Evolutionary conservation across 2,113 vertebrate species (phyloP).

Genomic region (Oryzias melastigma): DNA sequence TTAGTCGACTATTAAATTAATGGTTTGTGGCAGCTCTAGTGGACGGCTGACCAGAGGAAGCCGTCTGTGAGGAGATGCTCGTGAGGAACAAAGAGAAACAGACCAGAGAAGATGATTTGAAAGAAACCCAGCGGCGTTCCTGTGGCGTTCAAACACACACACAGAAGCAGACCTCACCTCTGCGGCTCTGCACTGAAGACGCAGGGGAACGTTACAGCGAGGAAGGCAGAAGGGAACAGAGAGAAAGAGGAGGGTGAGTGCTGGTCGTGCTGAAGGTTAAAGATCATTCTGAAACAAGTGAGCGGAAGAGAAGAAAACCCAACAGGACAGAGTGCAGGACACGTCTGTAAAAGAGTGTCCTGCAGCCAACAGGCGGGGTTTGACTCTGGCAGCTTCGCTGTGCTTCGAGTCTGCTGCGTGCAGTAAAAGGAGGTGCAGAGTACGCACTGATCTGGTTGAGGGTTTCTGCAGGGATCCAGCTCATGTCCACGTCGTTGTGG

Average conservation of each 20-base stretch:
- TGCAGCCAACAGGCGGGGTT: too few species aligned
- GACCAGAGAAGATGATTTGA: too few species aligned
- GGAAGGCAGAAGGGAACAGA: conserved; percentile 37
- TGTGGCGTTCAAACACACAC: conserved; percentile 3
- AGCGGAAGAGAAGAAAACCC: conserved; percentile 3
- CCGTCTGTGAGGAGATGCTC: too few species aligned
- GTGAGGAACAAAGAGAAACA: too few species aligned
- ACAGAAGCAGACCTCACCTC: conserved; percentile 86
- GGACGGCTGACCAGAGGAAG: too few species aligned
- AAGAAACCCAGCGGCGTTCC: too few species aligned
- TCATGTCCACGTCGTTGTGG: conserved; percentile 96
- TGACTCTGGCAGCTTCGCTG: too few species aligned
- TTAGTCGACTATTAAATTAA: too few species aligned
- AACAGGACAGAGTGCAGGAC: background rate
- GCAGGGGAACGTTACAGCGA: conserved; percentile 74
- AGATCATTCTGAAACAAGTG: conserved; percentile 31
- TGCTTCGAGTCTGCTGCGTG: too few species aligned
- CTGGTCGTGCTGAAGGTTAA: conserved; percentile 38
- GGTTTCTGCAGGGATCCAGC: conserved; percentile 98
- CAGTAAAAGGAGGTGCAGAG: background rate
- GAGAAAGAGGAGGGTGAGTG: conserved; percentile 40
- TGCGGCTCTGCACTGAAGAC: conserved; percentile 97
- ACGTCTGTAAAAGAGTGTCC: too few species aligned
- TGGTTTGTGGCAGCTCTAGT: too few species aligned
- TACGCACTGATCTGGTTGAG: conserved; percentile 98